Percentiles rank a stretch among this genome's conserved stretches.
These are phyloP conservation scores for Thalassarche chlororhynchos DNA, from an alignment of 2,113 vertebrate species.

Conservation along the genomic window DNA sequence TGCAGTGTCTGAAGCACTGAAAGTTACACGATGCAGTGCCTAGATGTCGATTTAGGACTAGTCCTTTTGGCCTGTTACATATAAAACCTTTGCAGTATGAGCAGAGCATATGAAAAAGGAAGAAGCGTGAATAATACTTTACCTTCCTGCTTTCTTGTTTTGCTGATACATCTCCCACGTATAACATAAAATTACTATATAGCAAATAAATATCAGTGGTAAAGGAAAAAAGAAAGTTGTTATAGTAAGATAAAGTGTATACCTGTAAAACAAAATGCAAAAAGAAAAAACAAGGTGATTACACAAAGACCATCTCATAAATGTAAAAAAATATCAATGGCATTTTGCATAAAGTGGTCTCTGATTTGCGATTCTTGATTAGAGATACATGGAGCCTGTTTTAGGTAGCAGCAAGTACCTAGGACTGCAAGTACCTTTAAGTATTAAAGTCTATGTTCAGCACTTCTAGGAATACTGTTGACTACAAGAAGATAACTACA, in stretches of 20 bases:
- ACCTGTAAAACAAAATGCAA: slow-evolving; percentile 45
- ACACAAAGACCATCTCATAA: neutral
- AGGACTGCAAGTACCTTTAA: neutral
- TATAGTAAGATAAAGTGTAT: slow-evolving; percentile 66
- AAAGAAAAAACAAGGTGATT: neutral
- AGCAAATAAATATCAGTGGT: slow-evolving; percentile 63
- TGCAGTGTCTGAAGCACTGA: neutral
- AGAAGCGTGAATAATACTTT: neutral
- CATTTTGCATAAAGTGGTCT: neutral
- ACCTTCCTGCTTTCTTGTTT: slow-evolving; percentile 71
- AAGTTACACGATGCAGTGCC: neutral
- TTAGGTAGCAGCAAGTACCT: neutral
- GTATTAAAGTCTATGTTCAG: neutral
- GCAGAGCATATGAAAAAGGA: neutral
- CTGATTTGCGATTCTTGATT: neutral
- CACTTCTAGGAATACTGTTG: neutral
- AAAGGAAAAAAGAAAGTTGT: slow-evolving; percentile 75
- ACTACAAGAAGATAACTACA: neutral
- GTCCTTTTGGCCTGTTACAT: neutral
- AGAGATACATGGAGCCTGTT: neutral
- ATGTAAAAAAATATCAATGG: neutral
- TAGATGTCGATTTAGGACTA: neutral
- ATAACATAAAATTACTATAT: slow-evolving; percentile 74
- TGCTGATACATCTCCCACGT: slow-evolving; percentile 65
- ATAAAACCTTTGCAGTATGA: neutral